phyloP scores from a whole-genome alignment of 2,113 vertebrate genomes.

The Boulengeromyrus knoepffleri region DNA sequence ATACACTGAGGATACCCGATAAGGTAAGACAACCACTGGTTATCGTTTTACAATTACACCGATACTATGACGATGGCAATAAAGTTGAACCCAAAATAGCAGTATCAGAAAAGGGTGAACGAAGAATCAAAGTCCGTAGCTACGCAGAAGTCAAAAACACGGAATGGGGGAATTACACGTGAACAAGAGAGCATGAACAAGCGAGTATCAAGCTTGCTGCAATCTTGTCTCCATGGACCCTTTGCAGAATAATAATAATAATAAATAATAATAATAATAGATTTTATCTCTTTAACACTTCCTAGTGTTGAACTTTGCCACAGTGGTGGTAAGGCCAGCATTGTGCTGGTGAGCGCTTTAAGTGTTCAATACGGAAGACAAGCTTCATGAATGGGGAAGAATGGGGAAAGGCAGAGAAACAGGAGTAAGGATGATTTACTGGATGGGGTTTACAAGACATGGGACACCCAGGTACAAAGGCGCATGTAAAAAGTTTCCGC shows the following conservation, averaged over 20 bases:
- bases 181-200: background rate
- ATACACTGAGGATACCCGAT: background rate
- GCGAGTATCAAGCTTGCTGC: background rate
- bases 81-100: background rate
- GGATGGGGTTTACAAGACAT: background rate
- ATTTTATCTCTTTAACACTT: no score
- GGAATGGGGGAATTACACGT: background rate
- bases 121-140: background rate
- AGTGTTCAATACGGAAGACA: background rate
- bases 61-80: background rate
- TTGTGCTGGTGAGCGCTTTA: no score
- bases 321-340: background rate
- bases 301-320: no score
- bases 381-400: background rate
- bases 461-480: background rate
- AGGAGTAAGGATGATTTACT: background rate
- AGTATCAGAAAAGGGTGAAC: background rate
- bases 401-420: background rate
- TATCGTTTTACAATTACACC: background rate
- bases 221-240: background rate
- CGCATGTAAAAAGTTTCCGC: background rate
- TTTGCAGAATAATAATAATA: background rate
- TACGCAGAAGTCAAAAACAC: background rate
- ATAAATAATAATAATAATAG: no score
- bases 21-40: background rate